Conservation (phyloP, 2,113 vertebrate genomes). For the Indri indri region DNA sequence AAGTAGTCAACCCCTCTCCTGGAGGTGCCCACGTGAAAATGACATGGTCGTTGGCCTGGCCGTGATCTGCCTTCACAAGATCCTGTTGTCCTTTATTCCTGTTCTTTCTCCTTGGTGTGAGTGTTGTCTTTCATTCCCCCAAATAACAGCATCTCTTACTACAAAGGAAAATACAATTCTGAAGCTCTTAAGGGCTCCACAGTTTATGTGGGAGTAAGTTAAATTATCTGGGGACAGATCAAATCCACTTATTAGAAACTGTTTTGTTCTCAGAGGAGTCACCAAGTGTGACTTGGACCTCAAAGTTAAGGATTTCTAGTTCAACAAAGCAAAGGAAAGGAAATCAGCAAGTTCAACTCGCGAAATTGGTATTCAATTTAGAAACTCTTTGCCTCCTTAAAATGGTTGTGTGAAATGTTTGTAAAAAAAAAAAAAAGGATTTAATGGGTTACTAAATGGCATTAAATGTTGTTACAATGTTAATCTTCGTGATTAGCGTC, state of each 20-base stretch:
- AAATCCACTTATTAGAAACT: not conserved
- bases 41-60: not conserved
- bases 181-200: not conserved
- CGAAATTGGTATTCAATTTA: not conserved
- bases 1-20: not conserved
- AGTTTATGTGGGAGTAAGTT: not conserved
- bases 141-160: constrained; percentile 6
- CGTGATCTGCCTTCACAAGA: not conserved
- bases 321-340: not conserved
- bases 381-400: not conserved
- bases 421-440: not conserved
- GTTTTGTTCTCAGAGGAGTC: not conserved
- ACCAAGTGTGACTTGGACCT: not conserved
- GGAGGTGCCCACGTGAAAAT: not conserved
- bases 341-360: not conserved
- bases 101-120: not conserved
- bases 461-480: not conserved
- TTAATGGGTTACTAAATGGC: not conserved
- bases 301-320: not conserved
- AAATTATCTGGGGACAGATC: not conserved
- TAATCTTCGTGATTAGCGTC: not conserved
- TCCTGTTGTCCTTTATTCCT: not conserved
- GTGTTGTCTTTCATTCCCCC: not conserved
- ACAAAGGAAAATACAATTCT: not conserved
- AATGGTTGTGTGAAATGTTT: not conserved